phyloP scores from a whole-genome alignment of 2,888 invertebrate species.

The Drosophila colorata region DNA sequence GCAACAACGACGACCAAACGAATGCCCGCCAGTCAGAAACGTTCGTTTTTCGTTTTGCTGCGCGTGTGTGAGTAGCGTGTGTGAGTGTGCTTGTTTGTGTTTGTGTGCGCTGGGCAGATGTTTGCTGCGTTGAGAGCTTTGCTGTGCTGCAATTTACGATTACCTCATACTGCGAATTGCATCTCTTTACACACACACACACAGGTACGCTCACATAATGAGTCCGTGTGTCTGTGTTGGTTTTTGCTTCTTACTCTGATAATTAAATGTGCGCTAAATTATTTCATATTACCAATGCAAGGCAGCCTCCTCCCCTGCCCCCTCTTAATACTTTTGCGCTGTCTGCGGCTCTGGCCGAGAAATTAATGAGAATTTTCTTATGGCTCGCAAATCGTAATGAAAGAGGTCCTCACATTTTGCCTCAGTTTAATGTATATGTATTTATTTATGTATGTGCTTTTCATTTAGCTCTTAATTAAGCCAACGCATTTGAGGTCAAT shows the following conservation, averaged over 20 bases:
- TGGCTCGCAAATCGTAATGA: constrained; percentile 33
- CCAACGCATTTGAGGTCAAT: constrained; percentile 59
- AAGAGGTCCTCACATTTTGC: constrained; percentile 41
- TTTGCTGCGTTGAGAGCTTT: constrained; percentile 28
- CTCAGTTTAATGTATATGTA: constrained; percentile 4
- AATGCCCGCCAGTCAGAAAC: constrained; percentile 84
- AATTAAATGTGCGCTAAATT: constrained; percentile 69
- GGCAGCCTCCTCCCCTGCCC: constrained; percentile 4
- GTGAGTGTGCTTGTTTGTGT: constrained; percentile 9
- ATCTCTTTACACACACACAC: constrained; percentile 40
- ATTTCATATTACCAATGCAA: constrained; percentile 44
- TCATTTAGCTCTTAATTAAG: constrained; percentile 61
- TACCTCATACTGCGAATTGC: constrained; percentile 73
- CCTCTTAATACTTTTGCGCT: constrained; percentile 12
- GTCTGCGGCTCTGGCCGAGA: constrained; percentile 33
- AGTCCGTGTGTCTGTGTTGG: constrained; percentile 9
- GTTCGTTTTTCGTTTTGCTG: constrained; percentile 68
- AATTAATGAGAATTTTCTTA: constrained; percentile 61
- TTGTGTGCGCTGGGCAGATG: constrained; percentile 40
- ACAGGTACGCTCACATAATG: neutral
- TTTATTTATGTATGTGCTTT: neutral
- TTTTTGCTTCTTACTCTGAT: constrained; percentile 49
- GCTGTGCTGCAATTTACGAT: constrained; percentile 61
- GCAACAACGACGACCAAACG: constrained; percentile 51
- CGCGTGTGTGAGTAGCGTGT: constrained; percentile 54